Evolutionary conservation across 1,140 invertebrate genomes (phyloP).

Genomic region (Acromyrmex heyeri): DNA sequence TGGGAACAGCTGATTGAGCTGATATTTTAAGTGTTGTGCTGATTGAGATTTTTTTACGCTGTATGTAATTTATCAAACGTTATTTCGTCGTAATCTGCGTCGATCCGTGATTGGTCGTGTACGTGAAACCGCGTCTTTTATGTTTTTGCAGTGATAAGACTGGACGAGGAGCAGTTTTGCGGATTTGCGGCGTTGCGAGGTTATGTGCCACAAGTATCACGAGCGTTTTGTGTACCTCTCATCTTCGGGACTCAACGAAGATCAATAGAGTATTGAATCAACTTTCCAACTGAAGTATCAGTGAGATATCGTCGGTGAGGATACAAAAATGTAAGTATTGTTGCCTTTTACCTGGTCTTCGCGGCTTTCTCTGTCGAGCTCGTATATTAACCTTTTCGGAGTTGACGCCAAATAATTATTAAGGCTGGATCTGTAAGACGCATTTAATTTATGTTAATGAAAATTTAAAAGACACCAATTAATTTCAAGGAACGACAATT

Average conservation of each 20-base stretch:
- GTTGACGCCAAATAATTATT: too few relatives aligned
- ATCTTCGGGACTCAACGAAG: too few relatives aligned
- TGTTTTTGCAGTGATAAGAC: not conserved
- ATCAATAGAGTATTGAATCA: not conserved
- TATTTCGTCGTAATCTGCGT: not conserved
- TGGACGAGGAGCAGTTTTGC: too few relatives aligned
- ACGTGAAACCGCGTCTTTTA: not conserved
- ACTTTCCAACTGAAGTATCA: too few relatives aligned
- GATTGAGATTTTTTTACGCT: not conserved
- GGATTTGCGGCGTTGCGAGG: not conserved
- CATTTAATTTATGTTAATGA: too few relatives aligned
- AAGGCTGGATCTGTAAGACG: too few relatives aligned
- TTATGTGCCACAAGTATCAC: not conserved
- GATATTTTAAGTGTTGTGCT: not conserved
- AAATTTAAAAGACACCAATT: too few relatives aligned
- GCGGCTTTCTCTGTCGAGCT: too few relatives aligned
- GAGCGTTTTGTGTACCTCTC: not conserved
- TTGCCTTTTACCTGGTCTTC: not conserved
- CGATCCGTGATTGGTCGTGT: not conserved
- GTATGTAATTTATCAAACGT: not conserved
- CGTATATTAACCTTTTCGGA: too few relatives aligned
- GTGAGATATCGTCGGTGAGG: not conserved
- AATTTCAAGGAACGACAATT: too few relatives aligned
- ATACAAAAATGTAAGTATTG: conserved; percentile 40
- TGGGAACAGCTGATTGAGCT: not conserved